A percentile compares a stretch with the other conserved stretches of the same genome.
phyloP scores from a whole-genome alignment of 1,140 invertebrate species.

The Liolophura sinensis region DNA sequence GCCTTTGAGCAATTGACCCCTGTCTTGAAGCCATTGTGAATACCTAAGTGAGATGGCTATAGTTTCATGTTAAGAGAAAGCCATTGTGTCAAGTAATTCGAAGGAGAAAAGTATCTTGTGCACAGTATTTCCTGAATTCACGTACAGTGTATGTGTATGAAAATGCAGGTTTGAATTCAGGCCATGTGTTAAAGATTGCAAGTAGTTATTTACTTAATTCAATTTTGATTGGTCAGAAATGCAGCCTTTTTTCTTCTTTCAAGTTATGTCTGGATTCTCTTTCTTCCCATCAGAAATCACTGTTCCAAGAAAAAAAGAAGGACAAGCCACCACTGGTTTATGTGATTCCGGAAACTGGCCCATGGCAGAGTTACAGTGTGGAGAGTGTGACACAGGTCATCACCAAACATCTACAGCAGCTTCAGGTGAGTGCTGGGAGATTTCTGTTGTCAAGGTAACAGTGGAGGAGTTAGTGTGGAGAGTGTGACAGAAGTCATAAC shows the following conservation, averaged over 20 bases:
- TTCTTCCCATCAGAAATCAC: constrained; percentile 35
- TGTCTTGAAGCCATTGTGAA: no score
- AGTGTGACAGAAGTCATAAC: not conserved
- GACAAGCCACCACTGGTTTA: constrained; percentile 28
- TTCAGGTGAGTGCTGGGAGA: not conserved
- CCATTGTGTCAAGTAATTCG: no score
- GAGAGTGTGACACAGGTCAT: not conserved
- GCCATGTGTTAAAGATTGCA: not conserved
- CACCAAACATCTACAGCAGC: not conserved
- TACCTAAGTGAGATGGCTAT: no score
- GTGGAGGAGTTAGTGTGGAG: constrained; percentile 1
- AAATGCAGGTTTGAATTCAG: not conserved
- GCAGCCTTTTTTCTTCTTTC: not conserved
- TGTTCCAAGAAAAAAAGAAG: constrained; percentile 36
- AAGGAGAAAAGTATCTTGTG: no score
- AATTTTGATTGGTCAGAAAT: not conserved
- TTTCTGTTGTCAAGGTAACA: constrained; percentile 9
- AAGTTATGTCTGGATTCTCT: not conserved
- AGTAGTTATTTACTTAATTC: not conserved
- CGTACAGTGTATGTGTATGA: not conserved
- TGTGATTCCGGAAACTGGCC: constrained; percentile 17
- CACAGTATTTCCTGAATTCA: not conserved
- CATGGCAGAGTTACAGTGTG: not conserved
- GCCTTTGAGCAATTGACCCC: no score
- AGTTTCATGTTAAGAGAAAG: no score